phyloP scores from a whole-genome alignment of 2,113 vertebrate genomes.

The Plecotus auritus region DNA sequence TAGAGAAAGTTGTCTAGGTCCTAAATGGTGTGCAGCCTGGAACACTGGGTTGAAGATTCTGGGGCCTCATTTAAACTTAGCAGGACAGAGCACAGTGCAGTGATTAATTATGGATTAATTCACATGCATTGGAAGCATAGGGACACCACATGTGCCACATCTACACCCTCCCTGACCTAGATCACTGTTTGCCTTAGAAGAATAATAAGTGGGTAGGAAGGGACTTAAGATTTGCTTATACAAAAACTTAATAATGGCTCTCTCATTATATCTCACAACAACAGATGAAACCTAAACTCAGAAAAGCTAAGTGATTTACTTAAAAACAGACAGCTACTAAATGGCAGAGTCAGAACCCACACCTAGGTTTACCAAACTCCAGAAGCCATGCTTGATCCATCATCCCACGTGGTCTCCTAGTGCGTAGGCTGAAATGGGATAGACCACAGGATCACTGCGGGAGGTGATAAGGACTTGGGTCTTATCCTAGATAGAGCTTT shows the following conservation, averaged over 20 bases:
- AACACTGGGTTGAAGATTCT: not conserved
- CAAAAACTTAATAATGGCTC: not conserved
- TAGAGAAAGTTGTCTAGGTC: not conserved
- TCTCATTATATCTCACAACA: not conserved
- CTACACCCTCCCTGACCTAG: not conserved
- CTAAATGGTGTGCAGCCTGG: not conserved
- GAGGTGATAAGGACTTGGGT: not conserved
- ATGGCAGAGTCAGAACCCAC: not conserved
- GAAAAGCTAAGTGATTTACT: not conserved
- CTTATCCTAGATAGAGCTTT: not conserved
- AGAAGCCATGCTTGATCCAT: not conserved
- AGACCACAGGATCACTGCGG: not conserved
- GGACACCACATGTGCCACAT: too few relatives aligned
- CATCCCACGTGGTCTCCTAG: fast-evolving
- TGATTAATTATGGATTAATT: not conserved
- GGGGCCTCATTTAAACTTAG: not conserved
- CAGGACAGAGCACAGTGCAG: not conserved
- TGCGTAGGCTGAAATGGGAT: not conserved
- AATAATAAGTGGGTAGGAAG: not conserved
- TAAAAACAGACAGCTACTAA: not conserved
- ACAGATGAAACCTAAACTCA: not conserved
- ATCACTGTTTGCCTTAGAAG: not conserved
- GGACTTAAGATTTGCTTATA: not conserved
- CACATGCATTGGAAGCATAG: not conserved
- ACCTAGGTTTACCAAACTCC: not conserved